Conservation (phyloP, 2,888 invertebrate species). For the Rotaria socialis region DNA sequence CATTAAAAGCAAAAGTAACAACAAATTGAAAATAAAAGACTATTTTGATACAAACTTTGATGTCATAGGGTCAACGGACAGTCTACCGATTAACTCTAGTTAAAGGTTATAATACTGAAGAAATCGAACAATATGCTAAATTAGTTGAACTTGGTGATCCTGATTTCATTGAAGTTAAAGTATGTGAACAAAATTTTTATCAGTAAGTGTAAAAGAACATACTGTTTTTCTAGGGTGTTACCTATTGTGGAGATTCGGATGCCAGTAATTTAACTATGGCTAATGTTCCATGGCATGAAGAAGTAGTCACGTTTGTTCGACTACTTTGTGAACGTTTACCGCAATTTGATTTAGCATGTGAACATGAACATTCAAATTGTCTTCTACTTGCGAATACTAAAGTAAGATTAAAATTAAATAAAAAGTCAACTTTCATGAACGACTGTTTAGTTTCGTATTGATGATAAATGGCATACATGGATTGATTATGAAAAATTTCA, state of each 20-base stretch:
- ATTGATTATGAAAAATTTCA: slow-evolving; percentile 65
- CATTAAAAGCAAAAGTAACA: slow-evolving; percentile 60
- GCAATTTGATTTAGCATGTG: slow-evolving; percentile 63
- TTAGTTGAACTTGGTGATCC: slow-evolving; percentile 63
- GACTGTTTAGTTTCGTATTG: slow-evolving; percentile 60
- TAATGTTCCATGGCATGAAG: slow-evolving; percentile 66
- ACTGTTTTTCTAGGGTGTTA: slow-evolving; percentile 58
- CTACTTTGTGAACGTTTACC: slow-evolving; percentile 60
- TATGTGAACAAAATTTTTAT: slow-evolving; percentile 49
- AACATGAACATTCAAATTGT: slow-evolving; percentile 67
- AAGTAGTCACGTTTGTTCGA: slow-evolving; percentile 62
- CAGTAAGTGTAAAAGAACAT: no score
- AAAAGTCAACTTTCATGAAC: not conserved
- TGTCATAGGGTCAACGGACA: slow-evolving; percentile 62
- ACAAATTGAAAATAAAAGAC: not conserved
- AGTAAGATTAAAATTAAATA: slow-evolving; percentile 52
- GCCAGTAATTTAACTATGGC: slow-evolving; percentile 63
- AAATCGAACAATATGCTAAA: slow-evolving; percentile 63
- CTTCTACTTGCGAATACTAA: slow-evolving; percentile 63
- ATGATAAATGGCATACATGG: slow-evolving; percentile 65
- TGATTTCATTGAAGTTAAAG: slow-evolving; percentile 66
- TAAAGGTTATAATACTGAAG: slow-evolving; percentile 64
- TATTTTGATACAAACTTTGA: not conserved
- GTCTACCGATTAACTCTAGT: slow-evolving; percentile 65
- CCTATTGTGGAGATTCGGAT: slow-evolving; percentile 65